Base-by-base conservation (phyloP, 2,113 vertebrate genomes). In the Callionymus lyra region DNA sequence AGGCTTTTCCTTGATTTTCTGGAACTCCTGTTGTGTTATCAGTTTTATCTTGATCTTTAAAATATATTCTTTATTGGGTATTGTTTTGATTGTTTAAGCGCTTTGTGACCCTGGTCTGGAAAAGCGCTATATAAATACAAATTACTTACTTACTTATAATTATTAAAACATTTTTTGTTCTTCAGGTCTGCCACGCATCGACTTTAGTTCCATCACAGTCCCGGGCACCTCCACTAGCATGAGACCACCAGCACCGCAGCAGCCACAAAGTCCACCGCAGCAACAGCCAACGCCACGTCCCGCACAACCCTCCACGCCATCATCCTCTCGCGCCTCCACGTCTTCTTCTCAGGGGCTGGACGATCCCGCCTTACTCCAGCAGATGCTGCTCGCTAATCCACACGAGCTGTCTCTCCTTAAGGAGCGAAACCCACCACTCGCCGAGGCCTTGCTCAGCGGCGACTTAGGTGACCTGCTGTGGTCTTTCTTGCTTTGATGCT, bases 361-460 rank as follows among this genome's bases (percentile, higher is more conserved):
- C 44, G 92, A 97, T 50, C 95, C 95, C 0, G 85, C 87, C 11
- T 79, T 98, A 73, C 84, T 98, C 3, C 85, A 94, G 60, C 91
- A 97, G 66, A 99, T 98, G 95, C 67, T 99, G 41, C 73, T 99
- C 18, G 85, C 93, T 17, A 97, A 95, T 69, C 93, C 95, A 1
- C 95, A 99, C 0, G 95, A 99, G 77, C 86, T 99, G 40, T 98
- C 95, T 0, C 86, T 99, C 60, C 85, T 99, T 35, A 98, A 98
- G 77, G 95, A 99, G 59, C 85, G 95, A 34, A 99, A 99, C 44
- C 95, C 94, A 0, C 92, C 93, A 0, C 70, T 99, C 43, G 95
- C 95, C 0, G 95, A 99, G 38, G 95, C 95, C 0, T 82, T 99
- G 61, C 89, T 98, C 41, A 99, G 95, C 1, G 93, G 94, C 69